phyloP scores from a whole-genome alignment of 1,140 invertebrate species.

The Diorhabda carinulata region DNA sequence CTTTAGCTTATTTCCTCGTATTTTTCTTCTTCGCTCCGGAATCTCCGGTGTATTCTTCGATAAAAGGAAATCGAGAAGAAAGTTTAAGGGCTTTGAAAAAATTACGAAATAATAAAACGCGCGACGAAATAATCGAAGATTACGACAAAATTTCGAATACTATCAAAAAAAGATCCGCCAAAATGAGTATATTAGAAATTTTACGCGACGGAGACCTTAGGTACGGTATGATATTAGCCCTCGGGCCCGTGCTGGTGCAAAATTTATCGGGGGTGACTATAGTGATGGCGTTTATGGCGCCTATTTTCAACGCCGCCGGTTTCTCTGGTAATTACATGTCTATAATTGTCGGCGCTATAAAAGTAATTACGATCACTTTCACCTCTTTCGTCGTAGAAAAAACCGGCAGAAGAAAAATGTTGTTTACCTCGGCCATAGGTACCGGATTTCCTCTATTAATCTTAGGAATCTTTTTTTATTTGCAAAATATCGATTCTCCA shows the following conservation, averaged over 20 bases:
- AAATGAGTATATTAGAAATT: background rate
- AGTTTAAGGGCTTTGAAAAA: background rate
- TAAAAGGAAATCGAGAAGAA: background rate
- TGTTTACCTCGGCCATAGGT: slow-evolving; percentile 66
- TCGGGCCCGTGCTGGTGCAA: slow-evolving; percentile 55
- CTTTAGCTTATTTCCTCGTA: background rate
- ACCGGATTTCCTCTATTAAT: slow-evolving; percentile 51
- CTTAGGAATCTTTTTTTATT: slow-evolving; percentile 62
- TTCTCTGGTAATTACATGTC: slow-evolving; percentile 64
- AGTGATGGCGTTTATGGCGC: slow-evolving; percentile 8
- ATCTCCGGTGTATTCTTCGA: slow-evolving; percentile 2
- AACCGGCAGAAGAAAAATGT: slow-evolving; percentile 66
- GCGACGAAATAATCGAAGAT: background rate
- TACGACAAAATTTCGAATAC: background rate
- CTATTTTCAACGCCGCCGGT: slow-evolving; percentile 8
- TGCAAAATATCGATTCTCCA: slow-evolving; percentile 48
- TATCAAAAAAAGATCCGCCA: background rate
- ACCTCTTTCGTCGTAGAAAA: slow-evolving; percentile 63
- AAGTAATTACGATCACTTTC: slow-evolving; percentile 65
- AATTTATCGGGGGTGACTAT: slow-evolving; percentile 69
- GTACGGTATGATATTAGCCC: background rate
- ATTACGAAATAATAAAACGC: slow-evolving; percentile 8
- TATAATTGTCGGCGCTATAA: slow-evolving; percentile 74
- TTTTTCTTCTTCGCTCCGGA: slow-evolving; percentile 7
- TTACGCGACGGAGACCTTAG: background rate